Percentiles rank a stretch among this genome's conserved stretches.
Evolutionary conservation across 2,888 invertebrate genomes (phyloP).

Genomic region (Homarus gammarus): DNA sequence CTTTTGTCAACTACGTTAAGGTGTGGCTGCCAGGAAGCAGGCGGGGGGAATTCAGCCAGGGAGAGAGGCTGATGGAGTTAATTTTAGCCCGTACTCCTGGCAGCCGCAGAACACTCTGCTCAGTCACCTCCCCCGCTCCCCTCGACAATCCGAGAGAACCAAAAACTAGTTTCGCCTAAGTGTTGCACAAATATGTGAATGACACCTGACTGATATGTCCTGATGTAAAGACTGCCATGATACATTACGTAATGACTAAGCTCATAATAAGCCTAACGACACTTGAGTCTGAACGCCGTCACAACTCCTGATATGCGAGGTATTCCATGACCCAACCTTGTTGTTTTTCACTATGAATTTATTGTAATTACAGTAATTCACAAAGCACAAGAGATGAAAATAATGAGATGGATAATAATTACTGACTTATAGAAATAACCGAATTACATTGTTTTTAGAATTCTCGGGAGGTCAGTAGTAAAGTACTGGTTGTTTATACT

Average conservation of each 20-base stretch:
- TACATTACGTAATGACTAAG: not conserved
- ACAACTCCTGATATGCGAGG: no score
- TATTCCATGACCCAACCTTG: no score
- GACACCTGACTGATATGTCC: not conserved
- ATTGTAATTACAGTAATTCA: no score
- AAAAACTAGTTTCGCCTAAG: not conserved
- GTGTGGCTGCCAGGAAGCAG: conserved; percentile 33
- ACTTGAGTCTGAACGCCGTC: no score
- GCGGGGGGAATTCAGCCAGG: conserved; percentile 10
- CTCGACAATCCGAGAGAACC: not conserved
- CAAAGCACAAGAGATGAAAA: no score
- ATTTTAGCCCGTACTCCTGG: conserved; percentile 39
- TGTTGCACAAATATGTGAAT: not conserved
- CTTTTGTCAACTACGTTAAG: not conserved
- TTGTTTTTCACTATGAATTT: no score
- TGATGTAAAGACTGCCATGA: not conserved
- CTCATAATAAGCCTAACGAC: no score
- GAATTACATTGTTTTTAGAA: no score
- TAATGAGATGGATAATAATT: no score
- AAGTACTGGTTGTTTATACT: no score
- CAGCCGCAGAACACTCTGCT: conserved; percentile 18
- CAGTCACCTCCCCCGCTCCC: not conserved
- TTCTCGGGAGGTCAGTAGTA: no score
- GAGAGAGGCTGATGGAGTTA: conserved; percentile 26
- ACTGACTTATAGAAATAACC: no score